Evolutionary conservation across 2,113 vertebrate genomes (phyloP).

Genomic region (Rhinichthys klamathensis): DNA sequence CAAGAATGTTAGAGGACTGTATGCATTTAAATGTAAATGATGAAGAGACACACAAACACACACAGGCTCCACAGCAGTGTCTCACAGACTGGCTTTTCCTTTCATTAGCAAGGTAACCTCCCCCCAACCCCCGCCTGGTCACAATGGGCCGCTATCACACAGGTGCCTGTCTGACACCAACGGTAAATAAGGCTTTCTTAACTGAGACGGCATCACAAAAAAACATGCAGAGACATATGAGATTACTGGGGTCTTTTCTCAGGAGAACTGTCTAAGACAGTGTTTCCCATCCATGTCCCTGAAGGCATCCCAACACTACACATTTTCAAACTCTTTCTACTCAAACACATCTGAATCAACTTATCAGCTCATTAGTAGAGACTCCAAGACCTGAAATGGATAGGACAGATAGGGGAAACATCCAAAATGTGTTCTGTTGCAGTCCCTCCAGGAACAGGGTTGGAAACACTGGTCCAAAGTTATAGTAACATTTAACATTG

Average conservation of each 20-base stretch:
- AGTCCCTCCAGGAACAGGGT: background rate
- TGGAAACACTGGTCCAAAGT: too few relatives aligned
- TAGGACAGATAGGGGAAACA: background rate
- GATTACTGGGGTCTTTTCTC: background rate
- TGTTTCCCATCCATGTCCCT: background rate
- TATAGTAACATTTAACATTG: too few relatives aligned
- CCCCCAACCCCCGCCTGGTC: background rate
- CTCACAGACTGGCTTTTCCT: conserved; percentile 33
- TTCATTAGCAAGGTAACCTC: conserved; percentile 11
- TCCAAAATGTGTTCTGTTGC: background rate
- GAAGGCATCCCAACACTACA: background rate
- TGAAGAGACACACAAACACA: conserved; percentile 43
- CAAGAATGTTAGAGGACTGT: conserved; percentile 29
- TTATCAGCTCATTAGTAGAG: too few relatives aligned
- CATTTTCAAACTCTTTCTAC: background rate
- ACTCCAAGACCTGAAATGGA: background rate
- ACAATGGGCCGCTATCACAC: conserved; percentile 24
- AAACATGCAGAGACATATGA: background rate
- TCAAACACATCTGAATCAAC: background rate
- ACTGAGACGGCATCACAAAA: background rate
- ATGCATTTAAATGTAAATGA: conserved; percentile 52
- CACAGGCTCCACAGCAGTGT: conserved; percentile 31
- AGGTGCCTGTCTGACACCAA: conserved; percentile 33
- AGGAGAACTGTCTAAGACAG: background rate
- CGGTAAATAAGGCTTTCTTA: conserved; percentile 22